These are phyloP conservation scores for Melinaea marsaeus DNA, from an alignment of 2,888 invertebrate genomes.

Conservation along the genomic window DNA sequence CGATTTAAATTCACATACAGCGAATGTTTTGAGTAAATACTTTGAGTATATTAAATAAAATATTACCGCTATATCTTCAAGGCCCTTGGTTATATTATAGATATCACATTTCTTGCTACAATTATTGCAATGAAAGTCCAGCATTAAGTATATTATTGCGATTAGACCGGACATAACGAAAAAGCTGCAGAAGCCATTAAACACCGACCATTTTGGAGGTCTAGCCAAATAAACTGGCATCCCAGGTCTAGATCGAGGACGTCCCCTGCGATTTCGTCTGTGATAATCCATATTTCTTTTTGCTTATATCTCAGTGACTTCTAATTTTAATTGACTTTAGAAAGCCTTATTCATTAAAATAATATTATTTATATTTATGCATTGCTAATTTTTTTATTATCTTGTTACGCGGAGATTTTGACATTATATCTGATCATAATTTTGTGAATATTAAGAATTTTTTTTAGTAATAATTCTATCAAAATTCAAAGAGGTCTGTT, in stretches of 20 bases:
- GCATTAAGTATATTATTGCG: constrained; percentile 51
- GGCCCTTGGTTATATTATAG: constrained; percentile 46
- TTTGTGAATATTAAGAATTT: not conserved
- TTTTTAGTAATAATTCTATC: not conserved
- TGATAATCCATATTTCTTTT: constrained; percentile 47
- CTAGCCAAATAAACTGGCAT: constrained; percentile 14
- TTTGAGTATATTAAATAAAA: not conserved
- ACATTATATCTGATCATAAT: not conserved
- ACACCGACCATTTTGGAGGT: constrained; percentile 38
- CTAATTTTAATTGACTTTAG: not conserved
- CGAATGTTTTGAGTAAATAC: not conserved
- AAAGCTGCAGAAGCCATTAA: constrained; percentile 44
- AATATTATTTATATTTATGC: constrained; percentile 11
- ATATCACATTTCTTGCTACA: constrained; percentile 48
- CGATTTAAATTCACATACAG: not conserved
- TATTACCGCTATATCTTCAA: constrained; percentile 57
- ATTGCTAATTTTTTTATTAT: not conserved
- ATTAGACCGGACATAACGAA: constrained; percentile 50
- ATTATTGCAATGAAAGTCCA: constrained; percentile 53
- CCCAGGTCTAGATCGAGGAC: constrained; percentile 30
- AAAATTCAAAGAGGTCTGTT: not conserved
- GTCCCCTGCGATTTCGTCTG: constrained; percentile 48
- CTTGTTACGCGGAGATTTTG: not conserved
- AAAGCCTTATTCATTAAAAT: constrained; percentile 12
- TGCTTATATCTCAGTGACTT: not conserved